Evolutionary conservation across 2,888 invertebrate genomes (phyloP).

Genomic region (Lasioglossum oenotherae): DNA sequence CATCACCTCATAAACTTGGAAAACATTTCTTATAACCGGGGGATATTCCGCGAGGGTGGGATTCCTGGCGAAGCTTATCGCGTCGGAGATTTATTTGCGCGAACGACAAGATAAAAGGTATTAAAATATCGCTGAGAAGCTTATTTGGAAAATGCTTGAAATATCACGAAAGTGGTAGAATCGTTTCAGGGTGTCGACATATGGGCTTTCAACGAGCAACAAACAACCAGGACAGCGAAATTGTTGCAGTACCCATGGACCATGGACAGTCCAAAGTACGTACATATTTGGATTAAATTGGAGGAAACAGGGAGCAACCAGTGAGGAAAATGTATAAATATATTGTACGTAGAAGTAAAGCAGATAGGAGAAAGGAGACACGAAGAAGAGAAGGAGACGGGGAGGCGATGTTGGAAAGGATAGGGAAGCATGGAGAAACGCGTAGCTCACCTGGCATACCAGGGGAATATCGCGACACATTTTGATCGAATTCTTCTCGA

Average conservation of each 20-base stretch:
- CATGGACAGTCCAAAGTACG: neutral
- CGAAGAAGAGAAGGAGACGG: conserved; percentile 25
- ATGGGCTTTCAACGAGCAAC: neutral
- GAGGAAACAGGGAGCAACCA: neutral
- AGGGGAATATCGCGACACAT: conserved; percentile 73
- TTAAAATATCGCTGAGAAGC: conserved; percentile 77
- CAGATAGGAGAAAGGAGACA: conserved; percentile 34
- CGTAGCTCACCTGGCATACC: conserved; percentile 73
- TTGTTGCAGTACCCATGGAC: neutral
- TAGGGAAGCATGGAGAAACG: conserved; percentile 58
- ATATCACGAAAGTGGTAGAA: conserved; percentile 16
- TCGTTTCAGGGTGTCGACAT: neutral
- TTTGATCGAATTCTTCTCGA: conserved; percentile 74
- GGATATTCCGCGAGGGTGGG: conserved; percentile 69
- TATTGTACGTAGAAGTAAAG: neutral
- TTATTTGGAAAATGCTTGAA: conserved; percentile 64
- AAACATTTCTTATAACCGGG: conserved; percentile 73
- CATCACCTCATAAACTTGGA: conserved; percentile 71
- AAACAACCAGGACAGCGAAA: neutral
- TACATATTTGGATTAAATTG: neutral
- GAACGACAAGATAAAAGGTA: conserved; percentile 70
- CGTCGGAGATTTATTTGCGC: conserved; percentile 76
- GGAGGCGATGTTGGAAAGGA: conserved; percentile 19
- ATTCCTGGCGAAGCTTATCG: conserved; percentile 73
- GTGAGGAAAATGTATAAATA: neutral